Percentiles rank a stretch among this genome's conserved stretches.
phyloP scores from a whole-genome alignment of 2,888 invertebrate species.

The Eugnorisma glareosa region DNA sequence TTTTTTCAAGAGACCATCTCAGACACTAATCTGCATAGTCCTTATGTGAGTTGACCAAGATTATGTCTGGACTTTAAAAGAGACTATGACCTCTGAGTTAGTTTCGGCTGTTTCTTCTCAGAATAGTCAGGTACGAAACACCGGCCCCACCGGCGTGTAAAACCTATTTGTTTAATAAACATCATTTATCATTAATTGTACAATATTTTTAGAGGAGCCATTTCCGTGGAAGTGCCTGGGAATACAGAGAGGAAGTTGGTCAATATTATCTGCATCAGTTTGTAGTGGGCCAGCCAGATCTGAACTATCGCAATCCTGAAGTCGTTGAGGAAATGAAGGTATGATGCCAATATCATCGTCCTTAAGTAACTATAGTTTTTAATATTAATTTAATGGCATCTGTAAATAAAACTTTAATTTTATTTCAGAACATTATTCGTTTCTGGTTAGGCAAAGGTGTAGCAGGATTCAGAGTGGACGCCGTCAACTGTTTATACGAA shows the following conservation, averaged over 20 bases:
- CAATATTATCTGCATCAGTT: conserved; percentile 95
- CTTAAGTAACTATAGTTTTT: neutral
- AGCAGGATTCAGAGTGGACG: conserved; percentile 96
- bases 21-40: too few relatives aligned
- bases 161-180: too few relatives aligned
- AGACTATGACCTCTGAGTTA: too few relatives aligned
- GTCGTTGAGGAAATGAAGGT: conserved; percentile 91
- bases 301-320: conserved; percentile 93
- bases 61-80: too few relatives aligned
- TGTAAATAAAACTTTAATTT: neutral
- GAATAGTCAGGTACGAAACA: too few relatives aligned
- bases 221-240: conserved; percentile 94
- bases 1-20: too few relatives aligned
- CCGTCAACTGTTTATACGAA: conserved; percentile 92
- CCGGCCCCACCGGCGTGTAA: too few relatives aligned
- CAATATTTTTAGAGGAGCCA: conserved; percentile 82
- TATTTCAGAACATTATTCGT: conserved; percentile 91
- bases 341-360: neutral
- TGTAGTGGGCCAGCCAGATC: conserved; percentile 92
- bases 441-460: conserved; percentile 96
- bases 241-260: conserved; percentile 91
- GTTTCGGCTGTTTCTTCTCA: too few relatives aligned
- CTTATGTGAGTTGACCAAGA: too few relatives aligned
- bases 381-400: neutral
- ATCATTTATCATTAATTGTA: neutral